These are phyloP conservation scores for Tragelaphus oryx DNA, from an alignment of 2,797 vertebrate species.

Conservation along the genomic window DNA sequence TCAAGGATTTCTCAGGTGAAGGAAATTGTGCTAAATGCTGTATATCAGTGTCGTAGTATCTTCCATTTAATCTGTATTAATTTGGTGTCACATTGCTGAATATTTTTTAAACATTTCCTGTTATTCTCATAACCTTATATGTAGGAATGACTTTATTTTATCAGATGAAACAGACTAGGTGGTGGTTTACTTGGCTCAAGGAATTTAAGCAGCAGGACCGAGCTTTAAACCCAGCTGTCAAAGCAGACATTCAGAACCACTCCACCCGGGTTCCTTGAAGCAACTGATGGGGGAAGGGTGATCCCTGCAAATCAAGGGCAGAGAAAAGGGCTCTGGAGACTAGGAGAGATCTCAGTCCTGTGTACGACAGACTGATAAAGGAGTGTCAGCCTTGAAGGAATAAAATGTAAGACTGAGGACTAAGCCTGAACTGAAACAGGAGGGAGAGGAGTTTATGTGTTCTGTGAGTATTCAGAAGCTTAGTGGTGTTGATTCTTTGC, in stretches of 20 bases:
- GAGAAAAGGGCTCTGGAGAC: neutral
- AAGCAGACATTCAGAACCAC: neutral
- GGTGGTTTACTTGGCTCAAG: neutral
- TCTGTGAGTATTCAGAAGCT: neutral
- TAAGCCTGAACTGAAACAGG: neutral
- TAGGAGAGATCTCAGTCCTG: neutral
- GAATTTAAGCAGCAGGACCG: neutral
- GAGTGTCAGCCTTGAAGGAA: neutral
- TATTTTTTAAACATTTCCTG: neutral
- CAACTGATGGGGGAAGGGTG: neutral
- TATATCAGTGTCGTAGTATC: neutral
- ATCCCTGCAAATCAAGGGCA: neutral
- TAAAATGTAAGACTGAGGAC: neutral
- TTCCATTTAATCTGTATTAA: neutral
- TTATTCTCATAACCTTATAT: neutral
- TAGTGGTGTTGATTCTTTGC: neutral
- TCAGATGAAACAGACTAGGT: neutral
- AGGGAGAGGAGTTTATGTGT: neutral
- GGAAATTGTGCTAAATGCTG: neutral
- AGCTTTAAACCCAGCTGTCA: neutral
- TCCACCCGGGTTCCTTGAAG: neutral
- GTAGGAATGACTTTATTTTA: neutral
- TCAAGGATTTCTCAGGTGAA: neutral
- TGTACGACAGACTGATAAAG: neutral
- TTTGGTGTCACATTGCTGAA: neutral